Evolutionary conservation across 1,140 invertebrate species (phyloP), one percentile per base, ranked within the genome.

Genomic region (Zaprionus tsacasi): DNA sequence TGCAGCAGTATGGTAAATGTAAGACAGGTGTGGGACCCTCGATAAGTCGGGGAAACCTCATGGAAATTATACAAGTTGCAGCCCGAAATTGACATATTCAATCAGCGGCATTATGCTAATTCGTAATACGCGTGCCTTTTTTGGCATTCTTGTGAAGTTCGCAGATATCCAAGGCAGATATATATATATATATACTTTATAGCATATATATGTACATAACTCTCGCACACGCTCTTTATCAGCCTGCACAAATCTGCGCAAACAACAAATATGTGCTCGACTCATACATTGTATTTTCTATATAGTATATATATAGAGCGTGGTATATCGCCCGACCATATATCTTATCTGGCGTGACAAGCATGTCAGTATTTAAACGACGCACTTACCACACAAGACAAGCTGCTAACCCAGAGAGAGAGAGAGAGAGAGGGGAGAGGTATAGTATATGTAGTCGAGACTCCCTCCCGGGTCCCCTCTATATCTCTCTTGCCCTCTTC

Each of bases 331-430:
- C 30, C 50, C 25, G 55, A 61, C 61, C 63, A 60, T 74, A 78
- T 78, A 75, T 78, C 76, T 78, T 78, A 78, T 78, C 76, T 70
- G 33, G 13, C 43, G 11, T 76, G 77, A 78, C 82, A 88, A 80
- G 82, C 83, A 80, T 82, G 82, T 82, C 82, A 82, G 82, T 77
- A 71, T 79, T 82, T 77, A 74, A 80, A 80, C 83, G 79, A 81
- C 82, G 82, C 82, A 86, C 77, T 81, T 69, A 57, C 52, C 66
- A 69, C 54, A 54, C 55, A 54, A 74, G 65, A 48, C 63, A 71
- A 61, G 40, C 58, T 48, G 33, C 33, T 58, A 66, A 50, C 65
- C 58, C 56, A 21, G 1, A 36, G 12, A 56, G 59, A 59, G 33
- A 43, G 40, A 33, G 30, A 6, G 30, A 33, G 5, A 21, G 25